Evolutionary conservation across 2,797 vertebrate species (phyloP).

Genomic region (Gallinago stenura): DNA sequence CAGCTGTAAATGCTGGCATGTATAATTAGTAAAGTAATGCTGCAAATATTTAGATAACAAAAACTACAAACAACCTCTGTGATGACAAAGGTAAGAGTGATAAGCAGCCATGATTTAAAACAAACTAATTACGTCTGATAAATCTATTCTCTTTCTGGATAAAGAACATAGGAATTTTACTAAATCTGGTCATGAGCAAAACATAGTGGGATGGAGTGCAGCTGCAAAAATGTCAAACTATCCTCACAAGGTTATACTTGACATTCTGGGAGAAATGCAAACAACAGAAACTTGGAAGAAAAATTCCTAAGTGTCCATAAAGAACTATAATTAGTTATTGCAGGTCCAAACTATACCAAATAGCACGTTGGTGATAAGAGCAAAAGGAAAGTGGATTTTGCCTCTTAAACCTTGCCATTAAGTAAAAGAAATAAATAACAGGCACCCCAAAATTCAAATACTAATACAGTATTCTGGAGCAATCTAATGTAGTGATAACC

Average conservation of each 20-base stretch:
- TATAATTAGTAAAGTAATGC: background rate
- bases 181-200: slow-evolving; percentile 37
- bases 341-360: slow-evolving; percentile 14
- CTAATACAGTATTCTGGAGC: background rate
- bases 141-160: slow-evolving; percentile 48
- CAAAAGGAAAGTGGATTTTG: background rate
- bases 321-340: background rate
- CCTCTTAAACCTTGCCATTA: background rate
- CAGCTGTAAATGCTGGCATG: slow-evolving; percentile 23
- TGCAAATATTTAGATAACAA: slow-evolving; percentile 41
- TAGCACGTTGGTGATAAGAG: background rate
- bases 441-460: background rate
- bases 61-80: slow-evolving; percentile 9
- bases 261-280: slow-evolving; percentile 49
- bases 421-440: background rate
- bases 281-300: slow-evolving; percentile 50
- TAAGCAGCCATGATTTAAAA: slow-evolving; percentile 41
- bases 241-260: slow-evolving; percentile 54
- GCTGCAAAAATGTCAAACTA: slow-evolving; percentile 62
- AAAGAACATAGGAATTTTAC: slow-evolving; percentile 47
- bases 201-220: slow-evolving; percentile 24
- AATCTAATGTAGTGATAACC: background rate
- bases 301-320: slow-evolving; percentile 12
- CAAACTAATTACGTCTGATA: slow-evolving; percentile 30
- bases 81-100: slow-evolving; percentile 51